phyloP scores from a whole-genome alignment of 2,888 invertebrate genomes.

The Magallana nippona region DNA sequence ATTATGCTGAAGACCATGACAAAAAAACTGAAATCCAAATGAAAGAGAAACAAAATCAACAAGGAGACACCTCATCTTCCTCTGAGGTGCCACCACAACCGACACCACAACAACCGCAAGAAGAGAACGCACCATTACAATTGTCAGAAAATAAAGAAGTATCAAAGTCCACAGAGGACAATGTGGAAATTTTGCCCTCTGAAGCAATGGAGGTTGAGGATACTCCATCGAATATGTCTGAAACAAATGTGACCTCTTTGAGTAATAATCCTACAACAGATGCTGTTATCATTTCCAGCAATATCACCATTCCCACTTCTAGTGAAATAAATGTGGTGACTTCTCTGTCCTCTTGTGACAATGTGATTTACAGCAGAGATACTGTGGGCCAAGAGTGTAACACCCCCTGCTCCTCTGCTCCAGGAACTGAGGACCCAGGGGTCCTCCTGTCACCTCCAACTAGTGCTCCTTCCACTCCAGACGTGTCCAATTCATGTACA shows the following conservation, averaged over 20 bases:
- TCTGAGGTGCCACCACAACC: neutral
- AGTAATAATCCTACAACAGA: neutral
- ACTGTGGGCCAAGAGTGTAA: neutral
- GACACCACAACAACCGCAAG: neutral
- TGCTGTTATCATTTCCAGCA: neutral
- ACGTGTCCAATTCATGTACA: neutral
- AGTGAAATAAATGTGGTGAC: neutral
- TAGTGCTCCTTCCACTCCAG: neutral
- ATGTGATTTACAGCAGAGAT: neutral
- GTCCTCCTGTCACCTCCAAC: neutral
- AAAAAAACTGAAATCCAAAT: neutral
- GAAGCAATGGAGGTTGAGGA: constrained; percentile 30
- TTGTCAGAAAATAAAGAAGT: constrained; percentile 9
- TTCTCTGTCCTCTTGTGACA: neutral
- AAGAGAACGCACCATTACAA: neutral
- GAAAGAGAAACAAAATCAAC: neutral
- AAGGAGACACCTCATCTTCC: neutral
- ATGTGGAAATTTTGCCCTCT: neutral
- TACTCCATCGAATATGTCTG: neutral
- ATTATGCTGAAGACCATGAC: constrained; percentile 48
- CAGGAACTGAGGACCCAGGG: neutral
- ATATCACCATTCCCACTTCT: neutral
- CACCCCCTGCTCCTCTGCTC: neutral
- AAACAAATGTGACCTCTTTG: neutral
- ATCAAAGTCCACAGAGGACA: constrained; percentile 37